Evolutionary conservation across 2,888 invertebrate species (phyloP).

Genomic region (Azorinus chamasolen): DNA sequence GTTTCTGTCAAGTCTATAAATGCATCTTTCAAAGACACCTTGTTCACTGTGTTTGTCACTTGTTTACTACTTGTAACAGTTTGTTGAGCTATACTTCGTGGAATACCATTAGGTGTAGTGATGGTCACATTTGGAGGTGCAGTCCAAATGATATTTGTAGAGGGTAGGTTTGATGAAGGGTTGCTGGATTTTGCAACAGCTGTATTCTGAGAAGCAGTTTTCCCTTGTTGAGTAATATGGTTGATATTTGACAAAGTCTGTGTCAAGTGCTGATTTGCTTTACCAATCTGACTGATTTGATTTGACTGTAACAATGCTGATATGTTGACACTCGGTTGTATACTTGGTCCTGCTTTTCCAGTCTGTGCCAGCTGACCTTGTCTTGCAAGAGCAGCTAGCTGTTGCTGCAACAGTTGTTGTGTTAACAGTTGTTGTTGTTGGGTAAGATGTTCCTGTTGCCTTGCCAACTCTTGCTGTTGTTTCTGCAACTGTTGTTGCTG

Average conservation of each 20-base stretch:
- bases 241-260: conserved; percentile 4
- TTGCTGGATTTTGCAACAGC: not conserved
- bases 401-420: conserved; percentile 48
- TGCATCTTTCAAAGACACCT: conserved; percentile 32
- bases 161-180: conserved; percentile 21
- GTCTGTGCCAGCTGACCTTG: conserved; percentile 19
- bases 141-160: conserved; percentile 56
- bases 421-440: conserved; percentile 49
- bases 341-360: conserved; percentile 4
- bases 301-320: conserved; percentile 47
- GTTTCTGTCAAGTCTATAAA: conserved; percentile 53
- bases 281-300: conserved; percentile 38
- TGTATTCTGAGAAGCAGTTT: not conserved
- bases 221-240: not conserved
- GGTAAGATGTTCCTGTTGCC: conserved; percentile 47
- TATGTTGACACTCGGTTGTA: conserved; percentile 31
- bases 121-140: conserved; percentile 57
- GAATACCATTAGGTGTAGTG: conserved; percentile 52
- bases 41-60: not conserved
- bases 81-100: conserved; percentile 31
- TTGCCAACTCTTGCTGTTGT: conserved; percentile 41
- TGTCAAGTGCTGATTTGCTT: conserved; percentile 3
- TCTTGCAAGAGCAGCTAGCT: conserved; percentile 37
- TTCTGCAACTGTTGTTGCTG: conserved; percentile 32
- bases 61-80: conserved; percentile 2